Base-by-base conservation (phyloP, 92 coral and sea anemone genomes). In the Porites rus region DNA sequence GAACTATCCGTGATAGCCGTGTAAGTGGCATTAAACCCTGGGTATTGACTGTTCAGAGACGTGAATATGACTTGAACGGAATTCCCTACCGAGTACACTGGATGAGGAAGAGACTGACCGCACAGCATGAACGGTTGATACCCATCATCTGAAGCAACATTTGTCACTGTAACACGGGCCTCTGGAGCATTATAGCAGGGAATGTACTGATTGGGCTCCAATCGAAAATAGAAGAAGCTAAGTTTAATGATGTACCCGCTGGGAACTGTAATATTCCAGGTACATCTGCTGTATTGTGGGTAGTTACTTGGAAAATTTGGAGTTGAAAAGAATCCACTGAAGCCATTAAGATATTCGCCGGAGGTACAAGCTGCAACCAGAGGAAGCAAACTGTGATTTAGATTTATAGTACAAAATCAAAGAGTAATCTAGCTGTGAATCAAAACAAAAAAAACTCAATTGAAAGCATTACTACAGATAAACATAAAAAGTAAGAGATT, bases 201-300 rank as follows among this genome's bases (percentile, higher is more conserved):
- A 38, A 38, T 38, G 3, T 53, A 14, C 60, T 13, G 4, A 54
- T 54, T 9, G 1, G 58, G 77, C 7, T 51, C 59, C 77, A 74
- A 6, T 7, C 50, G 12, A 25, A 77, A 77, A 14, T 25, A 9
- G 8, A 17, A 24, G 43, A 77, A 77, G 21, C 63, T 77, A 2
- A 77, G 8, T 38, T 24, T 77, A 12, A 77, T 19, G 14, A 77
- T 61, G 20, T 6, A 14, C 54, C 89, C 84, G n/a, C 16, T 22
- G 10, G 89, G 89, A 18, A 78, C 89, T 43, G 38, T 76, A 54
- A 85, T 77, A 58, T 38, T 85, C 89, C 77, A 85, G 14, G 64
- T 1, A 38, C 89, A 85, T 16, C 17, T 56, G 16, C 25, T 53
- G 67, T 28, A 8, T 19, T 11, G 10, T 7, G 74, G 31, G 22